Evolutionary conservation across 2,113 vertebrate genomes (phyloP).

Genomic region (Zosterops japonicus): DNA sequence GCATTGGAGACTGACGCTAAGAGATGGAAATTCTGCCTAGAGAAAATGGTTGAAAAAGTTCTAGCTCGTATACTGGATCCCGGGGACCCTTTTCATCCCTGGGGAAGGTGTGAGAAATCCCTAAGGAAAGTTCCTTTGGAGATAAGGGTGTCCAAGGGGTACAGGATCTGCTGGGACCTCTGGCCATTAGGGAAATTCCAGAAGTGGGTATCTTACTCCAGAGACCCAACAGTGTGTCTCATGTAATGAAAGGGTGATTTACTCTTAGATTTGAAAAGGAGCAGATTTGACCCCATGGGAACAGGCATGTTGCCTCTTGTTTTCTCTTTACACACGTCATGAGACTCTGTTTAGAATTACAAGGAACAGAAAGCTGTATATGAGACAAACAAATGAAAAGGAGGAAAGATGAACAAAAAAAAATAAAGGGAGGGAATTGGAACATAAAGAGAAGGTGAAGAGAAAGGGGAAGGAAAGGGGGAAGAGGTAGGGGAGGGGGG

Average conservation of each 20-base stretch:
- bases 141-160: not conserved
- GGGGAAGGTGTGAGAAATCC: not conserved
- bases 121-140: not conserved
- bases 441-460: not conserved
- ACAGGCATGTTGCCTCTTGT: not conserved
- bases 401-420: not conserved
- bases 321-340: not conserved
- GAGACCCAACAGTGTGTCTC: not conserved
- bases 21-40: not conserved
- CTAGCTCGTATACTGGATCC: not conserved
- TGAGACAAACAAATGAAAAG: not conserved
- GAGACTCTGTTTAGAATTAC: not conserved
- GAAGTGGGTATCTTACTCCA: not conserved
- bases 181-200: not conserved
- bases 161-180: not conserved
- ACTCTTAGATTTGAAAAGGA: not conserved
- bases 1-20: not conserved
- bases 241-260: not conserved
- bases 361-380: not conserved
- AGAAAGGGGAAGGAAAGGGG: not conserved
- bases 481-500: fast-evolving
- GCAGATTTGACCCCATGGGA: not conserved
- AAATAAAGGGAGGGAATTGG: not conserved
- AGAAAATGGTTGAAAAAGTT: not conserved
- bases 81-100: not conserved